A percentile compares a stretch with the other conserved stretches of the same genome.
phyloP scores from a whole-genome alignment of 1,140 invertebrate genomes.

The Neocloeon triangulifer region DNA sequence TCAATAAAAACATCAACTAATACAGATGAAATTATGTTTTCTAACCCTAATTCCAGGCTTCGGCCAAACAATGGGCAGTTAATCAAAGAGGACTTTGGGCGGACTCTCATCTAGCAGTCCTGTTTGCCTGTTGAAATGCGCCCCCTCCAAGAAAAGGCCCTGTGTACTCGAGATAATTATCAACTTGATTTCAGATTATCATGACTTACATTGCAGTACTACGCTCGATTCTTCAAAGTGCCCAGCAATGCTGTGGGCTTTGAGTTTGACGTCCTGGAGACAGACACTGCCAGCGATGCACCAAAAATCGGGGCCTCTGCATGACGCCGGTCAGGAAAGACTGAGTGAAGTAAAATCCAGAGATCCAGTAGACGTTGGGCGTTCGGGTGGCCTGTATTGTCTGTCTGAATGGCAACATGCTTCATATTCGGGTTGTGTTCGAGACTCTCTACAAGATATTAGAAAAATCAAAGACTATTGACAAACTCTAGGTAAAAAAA shows the following conservation, averaged over 20 bases:
- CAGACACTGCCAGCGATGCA: slow-evolving; percentile 67
- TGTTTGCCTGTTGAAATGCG: slow-evolving; percentile 51
- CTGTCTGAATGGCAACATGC: slow-evolving; percentile 53
- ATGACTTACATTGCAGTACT: slow-evolving; percentile 37
- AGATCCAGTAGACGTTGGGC: slow-evolving; percentile 75
- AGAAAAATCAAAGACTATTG: too few species aligned
- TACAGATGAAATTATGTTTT: too few species aligned
- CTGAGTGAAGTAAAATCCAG: slow-evolving; percentile 89
- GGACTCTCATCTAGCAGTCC: slow-evolving; percentile 42
- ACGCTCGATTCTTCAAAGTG: slow-evolving; percentile 28
- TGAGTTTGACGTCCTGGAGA: slow-evolving; percentile 57
- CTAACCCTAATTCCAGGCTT: slow-evolving; percentile 36
- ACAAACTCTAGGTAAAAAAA: too few species aligned
- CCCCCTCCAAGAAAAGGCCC: slow-evolving; percentile 74
- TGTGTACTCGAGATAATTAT: too few species aligned
- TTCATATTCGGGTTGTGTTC: too few species aligned
- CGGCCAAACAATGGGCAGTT: slow-evolving; percentile 52
- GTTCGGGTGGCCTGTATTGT: slow-evolving; percentile 68
- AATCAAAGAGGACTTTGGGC: slow-evolving; percentile 53
- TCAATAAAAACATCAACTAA: too few species aligned
- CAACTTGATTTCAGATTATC: too few species aligned
- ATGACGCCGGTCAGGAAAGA: slow-evolving; percentile 82
- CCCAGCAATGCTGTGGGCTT: slow-evolving; percentile 27
- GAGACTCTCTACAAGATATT: too few species aligned
- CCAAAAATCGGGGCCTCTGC: slow-evolving; percentile 69